Conservation (phyloP, 2,888 invertebrate genomes). For the Mesodorylaimus sp. region DNA sequence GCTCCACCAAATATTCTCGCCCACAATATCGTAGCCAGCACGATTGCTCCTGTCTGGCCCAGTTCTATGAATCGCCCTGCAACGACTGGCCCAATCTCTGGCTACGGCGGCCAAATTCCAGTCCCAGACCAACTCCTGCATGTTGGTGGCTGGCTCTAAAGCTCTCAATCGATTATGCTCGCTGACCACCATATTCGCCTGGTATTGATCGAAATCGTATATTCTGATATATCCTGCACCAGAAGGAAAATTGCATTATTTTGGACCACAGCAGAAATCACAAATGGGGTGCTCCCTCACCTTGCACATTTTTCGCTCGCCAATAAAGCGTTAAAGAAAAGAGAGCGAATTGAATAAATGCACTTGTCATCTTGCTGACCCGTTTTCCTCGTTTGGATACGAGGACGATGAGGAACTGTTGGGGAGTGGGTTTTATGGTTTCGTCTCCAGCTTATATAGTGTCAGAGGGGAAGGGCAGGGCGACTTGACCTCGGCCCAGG, state of each 20-base stretch:
- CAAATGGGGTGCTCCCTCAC: no score
- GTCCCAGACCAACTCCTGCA: conserved; percentile 14
- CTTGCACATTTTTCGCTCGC: no score
- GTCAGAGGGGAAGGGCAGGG: no score
- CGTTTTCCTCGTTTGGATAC: no score
- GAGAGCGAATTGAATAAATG: no score
- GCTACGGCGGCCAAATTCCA: conserved; percentile 9
- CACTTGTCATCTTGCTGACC: no score
- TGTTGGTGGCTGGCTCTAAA: conserved; percentile 10
- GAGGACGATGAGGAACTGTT: no score
- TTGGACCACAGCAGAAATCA: neutral
- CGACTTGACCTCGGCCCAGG: no score
- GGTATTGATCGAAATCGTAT: conserved; percentile 5
- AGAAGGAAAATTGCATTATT: neutral
- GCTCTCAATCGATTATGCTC: conserved; percentile 11
- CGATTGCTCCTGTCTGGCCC: neutral
- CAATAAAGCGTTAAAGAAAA: no score
- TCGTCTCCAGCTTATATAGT: no score
- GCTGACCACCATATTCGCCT: conserved; percentile 6
- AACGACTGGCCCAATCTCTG: conserved; percentile 1
- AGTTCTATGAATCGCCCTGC: conserved; percentile 11
- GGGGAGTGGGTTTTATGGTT: no score
- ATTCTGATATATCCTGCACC: neutral
- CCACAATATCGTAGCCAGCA: conserved; percentile 7
- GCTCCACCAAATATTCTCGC: conserved; percentile 14